Evolutionary conservation across 1,140 invertebrate species (phyloP), one percentile per base, ranked within the genome.

Genomic region (Xylocopa sonorina): DNA sequence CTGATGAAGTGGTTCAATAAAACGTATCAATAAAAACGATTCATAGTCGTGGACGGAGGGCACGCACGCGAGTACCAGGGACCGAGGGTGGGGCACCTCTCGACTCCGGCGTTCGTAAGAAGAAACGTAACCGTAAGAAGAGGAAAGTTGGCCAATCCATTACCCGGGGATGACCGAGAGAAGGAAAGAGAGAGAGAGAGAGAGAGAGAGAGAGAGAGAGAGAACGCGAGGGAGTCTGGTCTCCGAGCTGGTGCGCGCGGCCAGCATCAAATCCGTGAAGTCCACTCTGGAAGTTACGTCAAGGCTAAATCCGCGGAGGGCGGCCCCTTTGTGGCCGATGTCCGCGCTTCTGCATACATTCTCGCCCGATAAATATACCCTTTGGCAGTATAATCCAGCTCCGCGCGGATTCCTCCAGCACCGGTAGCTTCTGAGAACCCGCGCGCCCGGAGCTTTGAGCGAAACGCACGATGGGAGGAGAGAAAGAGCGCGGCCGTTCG

Each of bases 291-390:
- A 88, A 84, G 88, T 89, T 88, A 87, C 91, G 89, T 91, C 91
- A 92, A 91, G 91, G 91, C 88, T 92, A 90, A 88, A 90, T 91
- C 90, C 89, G 88, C 84, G 90, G 88, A n/a, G 88, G 89, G 91
- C 92, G 91, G 91, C 85, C 88, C 89, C 91, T 92, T 92, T 92
- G 92, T 92, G 89, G n/a, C 80, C 90, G 87, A 92, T 90, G 90
- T 91, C 90, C 91, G 90, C 90, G 91, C 90, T 92, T 92, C 90
- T 91, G 91, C 91, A 92, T 91, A 91, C 90, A 92, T 92, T 91
- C 91, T 92, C 91, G 91, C 91, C 91, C 92, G 91, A 92, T 93
- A 93, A 93, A 92, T 92, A 92, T 92, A 92, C 90, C 91, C 92
- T 93, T 92, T 92, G 90, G 91, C 91, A 92, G 90, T 90, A 91